phyloP scores from a whole-genome alignment of 2,113 vertebrate genomes.

The Lepus timidus region DNA sequence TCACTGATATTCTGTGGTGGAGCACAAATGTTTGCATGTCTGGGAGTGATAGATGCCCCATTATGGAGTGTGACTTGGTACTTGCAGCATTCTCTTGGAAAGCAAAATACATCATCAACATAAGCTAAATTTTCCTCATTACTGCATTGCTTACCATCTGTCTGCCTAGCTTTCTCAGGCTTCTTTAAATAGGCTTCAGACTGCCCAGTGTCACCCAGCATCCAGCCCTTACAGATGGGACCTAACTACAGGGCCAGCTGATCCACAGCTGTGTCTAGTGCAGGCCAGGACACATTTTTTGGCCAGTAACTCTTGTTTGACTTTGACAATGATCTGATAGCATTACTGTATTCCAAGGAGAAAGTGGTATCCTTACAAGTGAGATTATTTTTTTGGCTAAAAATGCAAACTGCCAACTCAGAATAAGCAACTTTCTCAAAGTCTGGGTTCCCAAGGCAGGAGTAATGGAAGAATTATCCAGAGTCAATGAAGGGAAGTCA shows the following conservation, averaged over 20 bases:
- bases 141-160: conserved; percentile 79
- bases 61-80: conserved; percentile 40
- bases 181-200: conserved; percentile 77
- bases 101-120: conserved; percentile 66
- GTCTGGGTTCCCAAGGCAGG: not conserved
- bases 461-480: conserved; percentile 37
- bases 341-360: conserved; percentile 59
- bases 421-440: conserved; percentile 41
- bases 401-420: conserved; percentile 20
- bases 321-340: conserved; percentile 56
- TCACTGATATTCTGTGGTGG: not conserved
- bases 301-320: conserved; percentile 56
- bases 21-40: conserved; percentile 56
- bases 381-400: conserved; percentile 11
- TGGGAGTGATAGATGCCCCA: conserved; percentile 58
- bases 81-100: conserved; percentile 68
- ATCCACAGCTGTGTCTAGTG: conserved; percentile 75
- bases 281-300: conserved; percentile 54
- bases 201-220: conserved; percentile 64
- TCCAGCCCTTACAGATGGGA: conserved; percentile 81
- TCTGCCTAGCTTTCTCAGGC: conserved; percentile 62
- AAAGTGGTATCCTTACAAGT: not conserved
- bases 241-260: conserved; percentile 65
- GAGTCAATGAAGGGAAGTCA: conserved; percentile 54
- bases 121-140: conserved; percentile 75